phyloP scores from a whole-genome alignment of 2,888 invertebrate genomes.

The Podabrus alpinus region DNA sequence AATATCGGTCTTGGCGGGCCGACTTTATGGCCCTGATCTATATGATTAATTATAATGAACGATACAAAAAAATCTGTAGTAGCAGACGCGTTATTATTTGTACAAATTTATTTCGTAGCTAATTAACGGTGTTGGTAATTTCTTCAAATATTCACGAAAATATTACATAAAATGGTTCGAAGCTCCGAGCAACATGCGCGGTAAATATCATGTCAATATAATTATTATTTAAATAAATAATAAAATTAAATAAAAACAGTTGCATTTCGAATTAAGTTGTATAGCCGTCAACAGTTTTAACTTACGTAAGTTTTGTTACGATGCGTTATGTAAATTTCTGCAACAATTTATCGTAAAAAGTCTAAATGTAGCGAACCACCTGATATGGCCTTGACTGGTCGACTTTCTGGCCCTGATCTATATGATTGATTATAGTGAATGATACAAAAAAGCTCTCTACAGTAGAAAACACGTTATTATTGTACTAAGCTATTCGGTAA shows the following conservation, averaged over 20 bases:
- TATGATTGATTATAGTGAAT: background rate
- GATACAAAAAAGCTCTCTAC: background rate
- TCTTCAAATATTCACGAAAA: background rate
- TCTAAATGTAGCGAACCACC: background rate
- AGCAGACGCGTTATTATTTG: background rate
- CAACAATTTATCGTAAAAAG: background rate
- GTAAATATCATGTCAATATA: too few relatives aligned
- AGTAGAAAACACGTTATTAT: background rate
- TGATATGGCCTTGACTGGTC: background rate
- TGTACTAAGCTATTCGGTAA: background rate
- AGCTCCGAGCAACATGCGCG: too few relatives aligned
- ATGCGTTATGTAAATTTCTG: too few relatives aligned
- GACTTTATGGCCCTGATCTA: background rate
- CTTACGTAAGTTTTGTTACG: too few relatives aligned
- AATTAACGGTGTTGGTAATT: background rate
- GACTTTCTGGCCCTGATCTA: background rate
- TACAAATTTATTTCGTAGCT: background rate
- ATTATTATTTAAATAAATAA: too few relatives aligned
- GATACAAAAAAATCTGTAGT: background rate
- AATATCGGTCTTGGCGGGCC: background rate
- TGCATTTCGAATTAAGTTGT: too few relatives aligned
- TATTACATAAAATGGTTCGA: too few relatives aligned
- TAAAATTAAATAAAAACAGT: too few relatives aligned
- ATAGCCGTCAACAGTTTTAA: too few relatives aligned
- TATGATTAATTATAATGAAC: background rate